A percentile compares a stretch with the other conserved stretches of the same genome.
Evolutionary conservation across 2,888 invertebrate genomes (phyloP).

Genomic region (Chrysolina haemoptera): DNA sequence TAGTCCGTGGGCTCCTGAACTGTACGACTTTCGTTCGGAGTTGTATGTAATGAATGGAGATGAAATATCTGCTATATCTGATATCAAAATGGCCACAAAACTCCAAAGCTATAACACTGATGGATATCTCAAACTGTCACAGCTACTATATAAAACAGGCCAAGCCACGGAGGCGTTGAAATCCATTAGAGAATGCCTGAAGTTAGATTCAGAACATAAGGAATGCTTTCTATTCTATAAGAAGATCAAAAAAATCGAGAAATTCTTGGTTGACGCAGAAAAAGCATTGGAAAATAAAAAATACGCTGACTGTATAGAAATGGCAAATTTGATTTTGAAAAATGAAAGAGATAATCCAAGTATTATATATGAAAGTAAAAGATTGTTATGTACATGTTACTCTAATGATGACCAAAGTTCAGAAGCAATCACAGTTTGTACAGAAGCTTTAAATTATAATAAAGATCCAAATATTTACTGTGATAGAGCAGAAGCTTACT

Average conservation of each 20-base stretch:
- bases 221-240: slow-evolving; percentile 97
- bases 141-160: slow-evolving; percentile 90
- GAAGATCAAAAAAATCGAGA: slow-evolving; percentile 93
- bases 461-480: slow-evolving; percentile 86
- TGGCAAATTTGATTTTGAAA: slow-evolving; percentile 79
- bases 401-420: slow-evolving; percentile 79
- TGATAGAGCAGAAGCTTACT: slow-evolving; percentile 93
- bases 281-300: slow-evolving; percentile 75
- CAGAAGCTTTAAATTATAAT: slow-evolving; percentile 82
- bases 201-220: slow-evolving; percentile 97
- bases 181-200: slow-evolving; percentile 96
- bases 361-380: slow-evolving; percentile 82
- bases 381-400: slow-evolving; percentile 87
- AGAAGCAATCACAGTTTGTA: slow-evolving; percentile 85
- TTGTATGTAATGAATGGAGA: slow-evolving; percentile 86
- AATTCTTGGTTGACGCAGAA: slow-evolving; percentile 81
- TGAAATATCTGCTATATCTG: slow-evolving; percentile 88
- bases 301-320: slow-evolving; percentile 78
- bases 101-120: slow-evolving; percentile 93
- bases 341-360: slow-evolving; percentile 80
- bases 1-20: slow-evolving; percentile 90
- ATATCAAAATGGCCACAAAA: slow-evolving; percentile 91
- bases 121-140: slow-evolving; percentile 87
- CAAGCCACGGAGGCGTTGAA: slow-evolving; percentile 92
- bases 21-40: slow-evolving; percentile 90